phyloP scores from a whole-genome alignment of 2,113 vertebrate species.

The Mungos mungo region DNA sequence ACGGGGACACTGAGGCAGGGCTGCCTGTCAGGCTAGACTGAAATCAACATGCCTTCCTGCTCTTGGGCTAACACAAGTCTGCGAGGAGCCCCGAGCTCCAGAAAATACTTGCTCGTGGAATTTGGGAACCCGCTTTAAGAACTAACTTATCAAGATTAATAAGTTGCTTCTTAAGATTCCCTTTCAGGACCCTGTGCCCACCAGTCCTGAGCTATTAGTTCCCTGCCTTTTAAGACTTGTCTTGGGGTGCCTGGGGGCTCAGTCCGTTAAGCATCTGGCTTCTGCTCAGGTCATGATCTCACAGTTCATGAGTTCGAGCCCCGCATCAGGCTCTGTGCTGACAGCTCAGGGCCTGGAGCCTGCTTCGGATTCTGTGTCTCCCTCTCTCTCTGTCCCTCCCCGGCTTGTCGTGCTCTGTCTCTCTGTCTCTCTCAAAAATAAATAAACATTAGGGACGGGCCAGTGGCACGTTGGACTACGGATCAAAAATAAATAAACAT shows the following conservation, averaged over 20 bases:
- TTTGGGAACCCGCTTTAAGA: not conserved
- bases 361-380: not conserved
- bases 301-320: not conserved
- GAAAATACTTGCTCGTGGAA: not conserved
- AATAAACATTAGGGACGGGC: too few relatives aligned
- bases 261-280: not conserved
- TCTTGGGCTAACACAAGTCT: not conserved
- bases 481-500: too few relatives aligned
- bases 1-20: not conserved
- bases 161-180: not conserved
- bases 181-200: not conserved
- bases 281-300: not conserved
- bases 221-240: not conserved
- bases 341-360: not conserved
- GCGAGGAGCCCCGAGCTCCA: not conserved
- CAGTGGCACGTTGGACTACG: too few relatives aligned
- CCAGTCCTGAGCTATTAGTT: not conserved
- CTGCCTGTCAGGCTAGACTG: not conserved
- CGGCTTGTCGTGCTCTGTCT: too few relatives aligned
- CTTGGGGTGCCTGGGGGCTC: not conserved
- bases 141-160: not conserved
- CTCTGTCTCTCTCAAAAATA: too few relatives aligned
- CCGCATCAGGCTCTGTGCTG: not conserved
- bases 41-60: too few relatives aligned
- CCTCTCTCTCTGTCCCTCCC: too few relatives aligned